Evolutionary conservation across 2,888 invertebrate species (phyloP).

Genomic region (Aspidiotus rigidus): DNA sequence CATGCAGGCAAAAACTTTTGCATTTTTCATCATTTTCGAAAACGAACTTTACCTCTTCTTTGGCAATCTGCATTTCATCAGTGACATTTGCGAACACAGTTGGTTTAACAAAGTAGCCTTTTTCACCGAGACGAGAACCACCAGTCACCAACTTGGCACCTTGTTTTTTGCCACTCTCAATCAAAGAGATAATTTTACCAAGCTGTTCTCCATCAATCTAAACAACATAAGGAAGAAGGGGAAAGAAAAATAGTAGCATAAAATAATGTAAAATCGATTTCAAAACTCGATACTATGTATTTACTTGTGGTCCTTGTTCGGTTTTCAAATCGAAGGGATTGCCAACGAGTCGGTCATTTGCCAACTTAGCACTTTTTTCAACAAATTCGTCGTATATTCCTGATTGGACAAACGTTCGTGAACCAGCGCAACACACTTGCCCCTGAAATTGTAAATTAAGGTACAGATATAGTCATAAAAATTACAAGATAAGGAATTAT

Average conservation of each 20-base stretch:
- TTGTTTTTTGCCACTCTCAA: conserved; percentile 65
- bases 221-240: conserved; percentile 20
- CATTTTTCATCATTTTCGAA: no score
- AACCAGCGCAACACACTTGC: conserved; percentile 75
- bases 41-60: conserved; percentile 54
- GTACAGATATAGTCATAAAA: conserved; percentile 43
- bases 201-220: conserved; percentile 65
- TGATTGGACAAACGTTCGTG: conserved; percentile 79
- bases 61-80: conserved; percentile 66
- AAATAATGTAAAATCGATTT: no score
- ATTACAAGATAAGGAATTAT: no score
- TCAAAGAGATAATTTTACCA: conserved; percentile 62
- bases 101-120: conserved; percentile 67
- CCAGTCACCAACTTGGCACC: conserved; percentile 72
- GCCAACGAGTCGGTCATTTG: conserved; percentile 63
- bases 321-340: conserved; percentile 62
- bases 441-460: conserved; percentile 62
- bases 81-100: conserved; percentile 70
- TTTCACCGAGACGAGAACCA: conserved; percentile 57
- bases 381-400: conserved; percentile 81
- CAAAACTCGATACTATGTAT: neutral
- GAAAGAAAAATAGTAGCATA: no score
- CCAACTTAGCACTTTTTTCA: conserved; percentile 58
- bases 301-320: conserved; percentile 74
- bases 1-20: no score